Base-by-base conservation (phyloP, 2,888 invertebrate species). In the Patella pellucida region DNA sequence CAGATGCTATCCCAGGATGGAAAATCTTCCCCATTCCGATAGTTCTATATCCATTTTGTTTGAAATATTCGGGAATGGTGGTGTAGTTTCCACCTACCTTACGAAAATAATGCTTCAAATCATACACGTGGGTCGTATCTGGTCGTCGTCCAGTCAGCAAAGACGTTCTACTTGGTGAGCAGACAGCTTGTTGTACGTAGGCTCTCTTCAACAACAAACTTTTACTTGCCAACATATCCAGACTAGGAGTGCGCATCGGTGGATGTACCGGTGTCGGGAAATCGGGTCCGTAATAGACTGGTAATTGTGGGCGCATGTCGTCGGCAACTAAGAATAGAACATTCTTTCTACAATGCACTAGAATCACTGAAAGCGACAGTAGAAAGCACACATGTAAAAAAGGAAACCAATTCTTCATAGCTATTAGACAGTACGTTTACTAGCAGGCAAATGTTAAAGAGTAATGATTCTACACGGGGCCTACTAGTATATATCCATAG, bases 41-140 rank as follows among this genome's bases (percentile, higher is more conserved):
- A 2, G 76, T 68, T 9, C 67, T 54, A 52, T 79, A 80, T 1
- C 82, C 83, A 27, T 83, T 73, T 15, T 78, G 51, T 70, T 82
- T 82, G 78, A 83, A 83, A 70, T 78, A 82, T 71, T 83, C 74
- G 1, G 83, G 83, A 27, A 82, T 74, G 1, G 82, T 83, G 1
- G 81, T 82, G 62, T 81, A 83, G 69, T 83, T 82, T 3, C 82
- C 82, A 0, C 78, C 78, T 0, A 76, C 77, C 0, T 76, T 27
- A 14, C 83, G 69, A 19, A 77, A 83, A 77, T 82, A 82, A 0
- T 71, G 50, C 0, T 71, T 3, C 12, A 82, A 75, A 67, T 83
- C 81, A 12, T 78, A 83, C 41, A 82, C 82, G 23, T 74, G 77
- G 7, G 83, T 83, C 14, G 83, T 83, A 52, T 82, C 81, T 0